Percentiles rank a stretch among this genome's conserved stretches.
phyloP scores from a whole-genome alignment of 2,113 vertebrate species.

The Alaudala cheleensis region DNA sequence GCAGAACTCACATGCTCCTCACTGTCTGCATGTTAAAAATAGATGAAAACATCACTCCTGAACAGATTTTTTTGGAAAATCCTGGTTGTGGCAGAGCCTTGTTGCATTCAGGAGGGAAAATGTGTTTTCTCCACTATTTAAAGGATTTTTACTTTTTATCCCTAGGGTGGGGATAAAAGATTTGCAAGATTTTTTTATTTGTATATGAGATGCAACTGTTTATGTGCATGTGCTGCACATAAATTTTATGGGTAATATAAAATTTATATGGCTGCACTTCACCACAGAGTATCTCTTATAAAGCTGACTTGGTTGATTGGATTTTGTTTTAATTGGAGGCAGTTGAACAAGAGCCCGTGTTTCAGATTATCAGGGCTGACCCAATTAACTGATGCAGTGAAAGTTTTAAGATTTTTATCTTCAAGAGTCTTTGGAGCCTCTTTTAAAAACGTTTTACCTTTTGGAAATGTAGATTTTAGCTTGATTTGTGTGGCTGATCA shows the following conservation, averaged over 20 bases:
- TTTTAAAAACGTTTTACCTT: fast-evolving
- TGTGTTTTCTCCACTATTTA: background rate
- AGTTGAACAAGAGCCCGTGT: background rate
- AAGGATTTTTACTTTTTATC: background rate
- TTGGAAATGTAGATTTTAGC: background rate
- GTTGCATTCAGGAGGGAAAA: background rate
- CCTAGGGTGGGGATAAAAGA: background rate
- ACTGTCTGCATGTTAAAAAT: background rate
- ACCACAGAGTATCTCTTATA: fast-evolving
- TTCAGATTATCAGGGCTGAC: background rate
- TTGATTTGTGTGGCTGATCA: background rate
- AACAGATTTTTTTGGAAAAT: background rate
- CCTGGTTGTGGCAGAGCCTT: background rate
- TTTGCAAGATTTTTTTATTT: background rate
- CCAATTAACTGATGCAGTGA: background rate
- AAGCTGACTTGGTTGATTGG: background rate
- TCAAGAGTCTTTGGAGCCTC: background rate
- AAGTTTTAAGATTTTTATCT: background rate
- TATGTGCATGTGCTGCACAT: background rate
- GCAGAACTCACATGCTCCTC: background rate
- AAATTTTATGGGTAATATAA: background rate
- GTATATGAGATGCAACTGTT: background rate
- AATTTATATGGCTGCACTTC: background rate
- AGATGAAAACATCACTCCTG: background rate
- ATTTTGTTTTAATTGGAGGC: background rate